phyloP scores from a whole-genome alignment of 1,140 invertebrate genomes.

The Schmidtea mediterranea region DNA sequence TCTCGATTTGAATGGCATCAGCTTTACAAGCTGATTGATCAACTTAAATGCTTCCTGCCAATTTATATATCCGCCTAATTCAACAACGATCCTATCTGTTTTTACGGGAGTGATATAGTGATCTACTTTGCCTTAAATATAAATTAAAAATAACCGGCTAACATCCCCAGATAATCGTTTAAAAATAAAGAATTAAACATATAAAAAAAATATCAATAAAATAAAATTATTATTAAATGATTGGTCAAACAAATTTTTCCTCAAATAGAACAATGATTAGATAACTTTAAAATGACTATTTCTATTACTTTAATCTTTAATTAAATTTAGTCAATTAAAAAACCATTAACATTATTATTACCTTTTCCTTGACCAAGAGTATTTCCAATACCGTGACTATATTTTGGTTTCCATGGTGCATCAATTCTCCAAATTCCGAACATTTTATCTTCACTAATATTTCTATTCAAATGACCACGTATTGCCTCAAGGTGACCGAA shows the following conservation, averaged over 20 bases:
- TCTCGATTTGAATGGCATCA: too few species aligned
- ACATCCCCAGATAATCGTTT: too few species aligned
- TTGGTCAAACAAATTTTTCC: too few species aligned
- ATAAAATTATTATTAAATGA: too few species aligned
- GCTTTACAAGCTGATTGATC: neutral
- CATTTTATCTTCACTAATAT: slow-evolving; percentile 46
- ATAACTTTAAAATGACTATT: too few species aligned
- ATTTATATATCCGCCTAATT: slow-evolving; percentile 48
- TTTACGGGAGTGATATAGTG: slow-evolving; percentile 79
- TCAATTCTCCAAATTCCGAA: slow-evolving; percentile 86
- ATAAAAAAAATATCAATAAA: too few species aligned
- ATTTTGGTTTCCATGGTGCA: slow-evolving; percentile 70
- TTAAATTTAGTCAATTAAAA: too few species aligned
- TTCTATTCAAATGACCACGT: slow-evolving; percentile 41
- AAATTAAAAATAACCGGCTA: too few species aligned
- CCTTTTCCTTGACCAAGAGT: slow-evolving; percentile 75
- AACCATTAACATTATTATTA: slow-evolving; percentile 10
- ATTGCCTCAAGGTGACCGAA: slow-evolving; percentile 61
- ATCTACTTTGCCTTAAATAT: slow-evolving; percentile 35
- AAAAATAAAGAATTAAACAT: too few species aligned
- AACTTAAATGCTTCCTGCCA: slow-evolving; percentile 3
- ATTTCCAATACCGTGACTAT: slow-evolving; percentile 61
- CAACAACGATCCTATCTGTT: slow-evolving; percentile 63
- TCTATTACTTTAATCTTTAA: too few species aligned
- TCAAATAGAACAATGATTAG: too few species aligned